Evolutionary conservation across 2,888 invertebrate genomes (phyloP).

Genomic region (Linyphia triangularis): DNA sequence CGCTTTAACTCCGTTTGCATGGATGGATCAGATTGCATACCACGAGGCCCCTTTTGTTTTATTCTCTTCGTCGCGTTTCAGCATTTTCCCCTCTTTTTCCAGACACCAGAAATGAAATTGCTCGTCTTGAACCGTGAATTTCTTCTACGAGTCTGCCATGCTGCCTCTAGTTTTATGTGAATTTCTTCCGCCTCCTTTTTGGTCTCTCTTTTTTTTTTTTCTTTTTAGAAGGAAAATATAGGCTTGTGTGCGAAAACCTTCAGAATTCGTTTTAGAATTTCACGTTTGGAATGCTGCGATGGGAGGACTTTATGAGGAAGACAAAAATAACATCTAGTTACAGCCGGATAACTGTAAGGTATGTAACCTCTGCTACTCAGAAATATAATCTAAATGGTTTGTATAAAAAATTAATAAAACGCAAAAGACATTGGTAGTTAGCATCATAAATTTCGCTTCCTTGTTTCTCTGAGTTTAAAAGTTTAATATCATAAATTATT

Average conservation of each 20-base stretch:
- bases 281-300: background rate
- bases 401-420: too few species aligned
- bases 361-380: too few species aligned
- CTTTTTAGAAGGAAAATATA: background rate
- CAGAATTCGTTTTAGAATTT: background rate
- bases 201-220: background rate
- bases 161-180: background rate
- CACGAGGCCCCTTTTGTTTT: background rate
- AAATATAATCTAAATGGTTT: too few species aligned
- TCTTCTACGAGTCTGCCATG: background rate
- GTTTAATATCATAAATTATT: too few species aligned
- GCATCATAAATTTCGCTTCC: too few species aligned
- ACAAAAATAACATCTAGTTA: too few species aligned
- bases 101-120: background rate
- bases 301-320: too few species aligned
- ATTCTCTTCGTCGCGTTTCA: slow-evolving; percentile 3
- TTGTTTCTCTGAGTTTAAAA: too few species aligned
- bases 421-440: too few species aligned
- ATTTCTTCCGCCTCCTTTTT: background rate
- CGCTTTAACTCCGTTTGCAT: background rate
- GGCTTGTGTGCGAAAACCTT: background rate
- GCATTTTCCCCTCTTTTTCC: background rate
- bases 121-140: slow-evolving; percentile 1
- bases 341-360: too few species aligned
- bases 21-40: background rate